Conservation (phyloP, 1,140 invertebrate species). For the Adoxophyes honmai region DNA sequence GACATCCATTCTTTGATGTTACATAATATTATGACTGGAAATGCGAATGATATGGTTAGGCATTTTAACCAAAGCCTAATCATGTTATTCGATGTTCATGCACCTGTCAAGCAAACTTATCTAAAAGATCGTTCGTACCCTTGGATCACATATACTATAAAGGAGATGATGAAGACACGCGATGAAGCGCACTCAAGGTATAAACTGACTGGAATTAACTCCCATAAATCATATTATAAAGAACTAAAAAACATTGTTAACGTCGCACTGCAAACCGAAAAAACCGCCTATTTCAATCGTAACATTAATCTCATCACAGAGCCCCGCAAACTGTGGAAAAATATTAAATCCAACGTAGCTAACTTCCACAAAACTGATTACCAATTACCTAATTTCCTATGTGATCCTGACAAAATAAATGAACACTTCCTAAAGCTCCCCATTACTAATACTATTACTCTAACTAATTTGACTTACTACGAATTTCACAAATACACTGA, state of each 20-base stretch:
- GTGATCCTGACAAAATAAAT: background rate
- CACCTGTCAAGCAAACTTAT: background rate
- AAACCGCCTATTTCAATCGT: background rate
- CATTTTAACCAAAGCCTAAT: too few relatives aligned
- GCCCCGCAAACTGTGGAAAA: background rate
- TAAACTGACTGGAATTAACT: background rate
- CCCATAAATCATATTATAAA: background rate
- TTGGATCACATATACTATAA: slow-evolving; percentile 1
- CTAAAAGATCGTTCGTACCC: background rate
- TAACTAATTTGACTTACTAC: background rate
- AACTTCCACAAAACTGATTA: background rate
- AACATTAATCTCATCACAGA: background rate
- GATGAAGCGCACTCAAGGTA: background rate
- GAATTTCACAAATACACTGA: background rate
- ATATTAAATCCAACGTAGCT: background rate
- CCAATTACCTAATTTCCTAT: background rate
- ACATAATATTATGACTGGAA: background rate
- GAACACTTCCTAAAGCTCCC: background rate
- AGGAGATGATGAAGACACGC: background rate
- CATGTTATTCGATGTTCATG: too few relatives aligned
- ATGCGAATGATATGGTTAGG: background rate
- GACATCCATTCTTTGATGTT: background rate
- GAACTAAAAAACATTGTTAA: slow-evolving; percentile 4
- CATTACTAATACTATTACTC: background rate
- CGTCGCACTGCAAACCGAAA: background rate